phyloP scores from a whole-genome alignment of 2,797 vertebrate genomes.

The Acanthis flammea region DNA sequence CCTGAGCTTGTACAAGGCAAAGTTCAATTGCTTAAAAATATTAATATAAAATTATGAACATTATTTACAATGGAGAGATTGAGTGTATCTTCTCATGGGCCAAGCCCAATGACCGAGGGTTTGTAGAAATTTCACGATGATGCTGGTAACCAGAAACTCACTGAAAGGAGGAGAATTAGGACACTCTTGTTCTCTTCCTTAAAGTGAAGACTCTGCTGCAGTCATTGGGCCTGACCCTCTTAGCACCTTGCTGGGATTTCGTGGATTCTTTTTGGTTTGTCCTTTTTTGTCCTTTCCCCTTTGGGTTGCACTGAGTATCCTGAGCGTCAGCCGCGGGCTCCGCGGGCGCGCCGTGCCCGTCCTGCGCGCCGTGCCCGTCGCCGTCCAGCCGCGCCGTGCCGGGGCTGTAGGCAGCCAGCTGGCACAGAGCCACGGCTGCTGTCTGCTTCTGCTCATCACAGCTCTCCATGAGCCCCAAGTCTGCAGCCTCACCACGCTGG shows the following conservation, averaged over 20 bases:
- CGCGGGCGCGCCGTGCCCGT: background rate
- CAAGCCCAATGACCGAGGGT: background rate
- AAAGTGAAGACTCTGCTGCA: constrained; percentile 76
- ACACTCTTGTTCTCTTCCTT: constrained; percentile 84
- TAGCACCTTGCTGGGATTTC: constrained; percentile 74
- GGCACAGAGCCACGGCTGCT: constrained; percentile 93
- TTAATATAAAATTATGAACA: constrained; percentile 63
- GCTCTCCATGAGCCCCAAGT: constrained; percentile 73
- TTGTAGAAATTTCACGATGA: background rate
- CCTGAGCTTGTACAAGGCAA: constrained; percentile 23
- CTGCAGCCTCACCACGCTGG: background rate
- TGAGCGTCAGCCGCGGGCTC: background rate
- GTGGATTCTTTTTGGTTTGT: constrained; percentile 67
- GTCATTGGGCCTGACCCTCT: constrained; percentile 75
- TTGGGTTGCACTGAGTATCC: constrained; percentile 45
- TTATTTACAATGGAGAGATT: constrained; percentile 53
- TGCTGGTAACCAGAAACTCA: background rate
- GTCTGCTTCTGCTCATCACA: constrained; percentile 91
- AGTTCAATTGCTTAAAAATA: constrained; percentile 51
- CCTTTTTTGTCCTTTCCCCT: constrained; percentile 80
- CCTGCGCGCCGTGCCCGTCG: constrained; percentile 22
- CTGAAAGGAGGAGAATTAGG: constrained; percentile 59
- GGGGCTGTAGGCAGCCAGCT: constrained; percentile 87
- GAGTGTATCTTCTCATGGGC: background rate
- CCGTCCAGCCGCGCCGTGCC: background rate